These are phyloP conservation scores for Nymphalis urticae DNA, from an alignment of 2,888 invertebrate genomes.

Conservation along the genomic window DNA sequence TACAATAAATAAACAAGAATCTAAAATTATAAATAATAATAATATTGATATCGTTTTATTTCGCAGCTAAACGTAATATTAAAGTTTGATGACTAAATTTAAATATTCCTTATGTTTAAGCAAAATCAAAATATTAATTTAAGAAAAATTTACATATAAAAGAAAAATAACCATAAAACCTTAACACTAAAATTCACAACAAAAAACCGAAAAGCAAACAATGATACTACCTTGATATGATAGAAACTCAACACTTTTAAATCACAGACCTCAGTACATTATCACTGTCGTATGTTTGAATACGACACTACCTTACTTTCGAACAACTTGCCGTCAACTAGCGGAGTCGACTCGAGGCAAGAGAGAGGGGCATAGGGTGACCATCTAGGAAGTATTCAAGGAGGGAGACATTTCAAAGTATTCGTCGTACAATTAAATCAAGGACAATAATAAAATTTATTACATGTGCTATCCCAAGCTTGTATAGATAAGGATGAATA, in stretches of 20 bases:
- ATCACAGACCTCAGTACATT: conserved; percentile 19
- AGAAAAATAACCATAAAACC: not conserved
- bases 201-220: not conserved
- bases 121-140: no score
- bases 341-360: conserved; percentile 16
- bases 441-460: no score
- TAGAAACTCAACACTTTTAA: conserved; percentile 7
- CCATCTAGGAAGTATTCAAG: conserved; percentile 34
- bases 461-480: no score
- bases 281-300: not conserved
- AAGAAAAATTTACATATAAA: no score
- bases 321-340: conserved; percentile 27
- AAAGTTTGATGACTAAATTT: no score
- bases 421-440: not conserved
- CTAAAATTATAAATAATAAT: no score
- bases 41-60: no score
- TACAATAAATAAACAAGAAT: no score
- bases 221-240: not conserved
- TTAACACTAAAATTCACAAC: not conserved
- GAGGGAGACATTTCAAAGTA: not conserved
- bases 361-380: conserved; percentile 39
- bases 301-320: conserved; percentile 33
- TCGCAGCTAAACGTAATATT: no score
- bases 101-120: no score
- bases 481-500: not conserved